Percentiles rank a stretch among this genome's conserved stretches.
These are phyloP conservation scores for Ladona fulva DNA, from an alignment of 1,140 invertebrate genomes.

Conservation along the genomic window DNA sequence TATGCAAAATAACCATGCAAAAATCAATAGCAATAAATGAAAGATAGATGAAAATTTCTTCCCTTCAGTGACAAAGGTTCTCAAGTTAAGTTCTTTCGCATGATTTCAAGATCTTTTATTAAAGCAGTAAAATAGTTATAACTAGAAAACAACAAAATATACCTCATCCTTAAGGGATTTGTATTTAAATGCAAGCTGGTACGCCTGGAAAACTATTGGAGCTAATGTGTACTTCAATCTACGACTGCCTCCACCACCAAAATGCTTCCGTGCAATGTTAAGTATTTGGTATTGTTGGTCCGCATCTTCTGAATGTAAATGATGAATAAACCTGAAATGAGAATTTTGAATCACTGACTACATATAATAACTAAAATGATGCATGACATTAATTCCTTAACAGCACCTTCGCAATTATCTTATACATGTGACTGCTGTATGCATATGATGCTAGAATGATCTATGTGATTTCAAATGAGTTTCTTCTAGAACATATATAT, in stretches of 20 bases:
- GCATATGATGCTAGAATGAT: no score
- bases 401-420: no score
- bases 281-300: constrained; percentile 93
- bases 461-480: no score
- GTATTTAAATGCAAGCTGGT: constrained; percentile 79
- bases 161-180: constrained; percentile 66
- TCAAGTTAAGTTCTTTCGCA: background rate
- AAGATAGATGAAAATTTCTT: no score
- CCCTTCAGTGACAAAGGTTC: background rate
- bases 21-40: no score
- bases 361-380: constrained; percentile 18
- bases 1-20: no score
- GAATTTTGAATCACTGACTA: no score
- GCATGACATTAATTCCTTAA: constrained; percentile 11
- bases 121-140: background rate
- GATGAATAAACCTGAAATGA: constrained; percentile 70
- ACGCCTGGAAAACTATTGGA: constrained; percentile 93
- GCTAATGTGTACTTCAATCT: constrained; percentile 88
- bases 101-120: no score
- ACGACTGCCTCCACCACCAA: constrained; percentile 76
- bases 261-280: constrained; percentile 78
- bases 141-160: constrained; percentile 20
- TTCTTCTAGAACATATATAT: no score
- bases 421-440: no score
- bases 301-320: constrained; percentile 72